Evolutionary conservation across 2,113 vertebrate species (phyloP).

Genomic region (Hippopotamus amphibius): DNA sequence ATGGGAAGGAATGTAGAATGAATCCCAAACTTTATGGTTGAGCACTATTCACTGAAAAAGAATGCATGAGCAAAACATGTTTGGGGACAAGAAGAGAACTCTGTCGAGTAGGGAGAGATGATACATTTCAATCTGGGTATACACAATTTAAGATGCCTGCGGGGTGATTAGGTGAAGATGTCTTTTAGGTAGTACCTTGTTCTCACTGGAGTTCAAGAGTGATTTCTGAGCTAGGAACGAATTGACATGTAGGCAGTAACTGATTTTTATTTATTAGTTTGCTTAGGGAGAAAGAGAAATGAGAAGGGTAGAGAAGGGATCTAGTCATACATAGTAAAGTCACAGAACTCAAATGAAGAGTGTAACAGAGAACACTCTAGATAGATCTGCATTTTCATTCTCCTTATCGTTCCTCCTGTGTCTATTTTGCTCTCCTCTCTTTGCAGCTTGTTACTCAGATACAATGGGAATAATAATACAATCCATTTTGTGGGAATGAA

Average conservation of each 20-base stretch:
- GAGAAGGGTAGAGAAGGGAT: neutral
- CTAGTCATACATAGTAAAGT: neutral
- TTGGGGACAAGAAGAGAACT: neutral
- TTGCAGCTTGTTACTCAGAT: neutral
- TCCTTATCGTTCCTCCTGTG: neutral
- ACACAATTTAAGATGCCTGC: neutral
- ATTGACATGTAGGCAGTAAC: neutral
- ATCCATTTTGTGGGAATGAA: neutral
- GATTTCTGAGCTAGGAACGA: neutral
- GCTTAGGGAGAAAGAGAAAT: neutral
- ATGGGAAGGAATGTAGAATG: neutral
- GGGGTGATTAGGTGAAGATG: neutral
- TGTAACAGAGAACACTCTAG: neutral
- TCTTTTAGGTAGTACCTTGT: constrained; percentile 8
- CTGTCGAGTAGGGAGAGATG: neutral
- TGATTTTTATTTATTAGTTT: constrained; percentile 50
- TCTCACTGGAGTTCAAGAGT: neutral
- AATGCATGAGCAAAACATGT: neutral
- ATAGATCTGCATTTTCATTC: neutral
- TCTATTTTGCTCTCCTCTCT: neutral
- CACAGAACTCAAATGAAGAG: neutral
- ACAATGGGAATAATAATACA: neutral
- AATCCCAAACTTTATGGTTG: neutral
- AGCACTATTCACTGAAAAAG: neutral
- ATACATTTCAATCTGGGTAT: neutral